phyloP scores from a whole-genome alignment of 1,140 invertebrate species.

The Anastrepha ludens region DNA sequence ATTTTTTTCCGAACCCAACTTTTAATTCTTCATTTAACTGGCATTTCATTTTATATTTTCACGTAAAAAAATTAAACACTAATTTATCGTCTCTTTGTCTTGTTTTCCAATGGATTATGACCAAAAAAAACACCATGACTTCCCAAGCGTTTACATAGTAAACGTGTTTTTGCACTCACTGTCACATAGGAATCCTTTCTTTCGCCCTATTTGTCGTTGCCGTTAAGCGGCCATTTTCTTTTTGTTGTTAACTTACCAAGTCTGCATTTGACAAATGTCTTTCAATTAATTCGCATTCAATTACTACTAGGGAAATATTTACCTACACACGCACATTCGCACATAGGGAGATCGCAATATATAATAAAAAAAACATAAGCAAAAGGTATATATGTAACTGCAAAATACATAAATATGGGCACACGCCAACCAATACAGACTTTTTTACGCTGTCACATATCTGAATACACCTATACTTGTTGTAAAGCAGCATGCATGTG shows the following conservation, averaged over 20 bases:
- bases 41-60: too few relatives aligned
- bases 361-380: too few relatives aligned
- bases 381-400: too few relatives aligned
- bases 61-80: too few relatives aligned
- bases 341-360: background rate
- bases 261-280: slow-evolving; percentile 52
- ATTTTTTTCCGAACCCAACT: too few relatives aligned
- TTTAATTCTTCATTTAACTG: too few relatives aligned
- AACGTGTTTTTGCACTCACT: too few relatives aligned
- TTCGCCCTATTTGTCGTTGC: background rate
- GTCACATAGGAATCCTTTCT: too few relatives aligned
- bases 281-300: slow-evolving; percentile 53
- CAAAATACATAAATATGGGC: background rate
- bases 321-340: background rate
- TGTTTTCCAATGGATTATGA: too few relatives aligned
- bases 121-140: too few relatives aligned
- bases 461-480: background rate
- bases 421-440: background rate
- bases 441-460: background rate
- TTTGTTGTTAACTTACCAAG: background rate
- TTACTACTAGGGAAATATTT: slow-evolving; percentile 45
- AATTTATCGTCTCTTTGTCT: too few relatives aligned
- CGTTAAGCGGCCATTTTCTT: slow-evolving; percentile 9
- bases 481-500: background rate
- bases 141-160: too few relatives aligned